A percentile compares a stretch with the other conserved stretches of the same genome.
These are phyloP conservation scores for Percopsis omiscomaycus DNA, from an alignment of 2,797 vertebrate species.

Conservation along the genomic window DNA sequence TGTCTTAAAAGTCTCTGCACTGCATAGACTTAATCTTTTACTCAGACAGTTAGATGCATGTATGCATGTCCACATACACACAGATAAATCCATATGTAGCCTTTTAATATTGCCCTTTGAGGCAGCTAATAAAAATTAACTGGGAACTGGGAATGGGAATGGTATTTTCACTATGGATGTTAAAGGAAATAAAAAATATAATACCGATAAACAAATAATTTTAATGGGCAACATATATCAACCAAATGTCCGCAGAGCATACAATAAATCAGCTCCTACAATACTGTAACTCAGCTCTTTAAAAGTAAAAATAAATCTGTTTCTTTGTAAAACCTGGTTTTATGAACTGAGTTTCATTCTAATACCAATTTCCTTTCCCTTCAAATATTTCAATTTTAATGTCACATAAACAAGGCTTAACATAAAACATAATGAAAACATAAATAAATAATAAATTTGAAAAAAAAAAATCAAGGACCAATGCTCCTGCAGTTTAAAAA, in stretches of 20 bases:
- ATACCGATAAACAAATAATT: constrained; percentile 71
- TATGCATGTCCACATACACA: not conserved
- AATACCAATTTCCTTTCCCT: constrained; percentile 12
- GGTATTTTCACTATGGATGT: constrained; percentile 28
- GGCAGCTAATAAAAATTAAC: not conserved
- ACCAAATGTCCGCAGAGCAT: constrained; percentile 58
- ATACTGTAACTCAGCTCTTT: not conserved
- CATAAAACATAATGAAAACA: constrained; percentile 52
- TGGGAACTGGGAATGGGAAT: too few species aligned
- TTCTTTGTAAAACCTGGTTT: constrained; percentile 7
- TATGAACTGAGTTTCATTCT: constrained; percentile 11
- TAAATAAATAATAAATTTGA: not conserved
- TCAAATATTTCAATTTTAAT: constrained; percentile 32
- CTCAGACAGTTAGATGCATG: constrained; percentile 29
- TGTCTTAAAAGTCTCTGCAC: constrained; percentile 29
- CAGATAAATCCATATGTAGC: constrained; percentile 12
- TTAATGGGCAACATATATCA: constrained; percentile 76
- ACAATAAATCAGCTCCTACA: constrained; percentile 50
- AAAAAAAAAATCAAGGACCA: too few species aligned
- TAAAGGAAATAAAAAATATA: constrained; percentile 59
- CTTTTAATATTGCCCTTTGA: not conserved
- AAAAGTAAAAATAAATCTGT: not conserved
- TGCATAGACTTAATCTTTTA: constrained; percentile 47
- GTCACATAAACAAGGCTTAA: constrained; percentile 51
- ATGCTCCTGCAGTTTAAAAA: too few species aligned